phyloP scores from a whole-genome alignment of 2,113 vertebrate genomes.

The Proteles cristata region DNA sequence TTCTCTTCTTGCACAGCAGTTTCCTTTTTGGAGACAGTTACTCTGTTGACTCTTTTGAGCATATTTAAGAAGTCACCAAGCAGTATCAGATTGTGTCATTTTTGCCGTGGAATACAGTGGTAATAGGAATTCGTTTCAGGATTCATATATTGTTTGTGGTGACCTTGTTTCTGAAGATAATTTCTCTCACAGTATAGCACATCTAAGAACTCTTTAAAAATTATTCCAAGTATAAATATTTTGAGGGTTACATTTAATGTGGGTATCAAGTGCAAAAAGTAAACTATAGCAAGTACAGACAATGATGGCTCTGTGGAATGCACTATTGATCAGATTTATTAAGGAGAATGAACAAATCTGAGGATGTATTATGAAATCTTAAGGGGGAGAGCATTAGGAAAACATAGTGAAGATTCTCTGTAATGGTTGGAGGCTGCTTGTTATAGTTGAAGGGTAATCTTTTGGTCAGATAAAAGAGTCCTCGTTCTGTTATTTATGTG shows the following conservation, averaged over 20 bases:
- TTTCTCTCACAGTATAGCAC: neutral
- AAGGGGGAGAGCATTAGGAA: neutral
- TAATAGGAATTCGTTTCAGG: slow-evolving; percentile 29
- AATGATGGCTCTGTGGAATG: neutral
- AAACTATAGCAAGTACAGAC: neutral
- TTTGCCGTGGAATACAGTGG: neutral
- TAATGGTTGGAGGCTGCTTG: slow-evolving; percentile 13
- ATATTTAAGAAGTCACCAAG: neutral
- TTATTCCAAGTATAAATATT: neutral
- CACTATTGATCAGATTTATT: neutral
- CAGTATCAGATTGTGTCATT: neutral
- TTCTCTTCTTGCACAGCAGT: neutral
- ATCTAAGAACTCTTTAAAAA: neutral
- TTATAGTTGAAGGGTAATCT: neutral
- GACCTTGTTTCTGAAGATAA: slow-evolving; percentile 40
- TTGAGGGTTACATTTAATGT: neutral
- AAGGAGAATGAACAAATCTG: neutral
- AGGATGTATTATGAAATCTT: neutral
- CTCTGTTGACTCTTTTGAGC: neutral
- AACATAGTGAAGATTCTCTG: neutral
- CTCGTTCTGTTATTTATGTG: slow-evolving; percentile 21
- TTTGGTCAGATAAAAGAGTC: neutral
- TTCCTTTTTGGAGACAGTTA: neutral
- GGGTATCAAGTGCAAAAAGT: neutral
- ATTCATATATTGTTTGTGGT: neutral